These are phyloP conservation scores for Vulpes lagopus DNA, from an alignment of 2,113 vertebrate genomes.

Conservation along the genomic window DNA sequence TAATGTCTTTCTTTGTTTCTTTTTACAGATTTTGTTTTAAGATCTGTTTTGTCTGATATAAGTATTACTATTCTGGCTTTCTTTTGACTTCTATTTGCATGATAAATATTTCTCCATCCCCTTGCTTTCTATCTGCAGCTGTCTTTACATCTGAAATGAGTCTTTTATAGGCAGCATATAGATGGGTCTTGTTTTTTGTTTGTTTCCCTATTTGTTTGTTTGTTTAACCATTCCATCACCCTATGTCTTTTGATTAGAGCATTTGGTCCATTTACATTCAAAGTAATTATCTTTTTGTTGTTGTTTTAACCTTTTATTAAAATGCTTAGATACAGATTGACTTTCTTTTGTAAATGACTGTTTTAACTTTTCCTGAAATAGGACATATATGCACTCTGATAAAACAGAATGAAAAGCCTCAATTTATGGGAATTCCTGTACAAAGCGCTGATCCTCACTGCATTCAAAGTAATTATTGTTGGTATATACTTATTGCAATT, in stretches of 20 bases:
- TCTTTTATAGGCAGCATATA: background rate
- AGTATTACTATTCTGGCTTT: background rate
- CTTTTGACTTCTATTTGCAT: background rate
- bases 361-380: slow-evolving; percentile 80
- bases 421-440: slow-evolving; percentile 33
- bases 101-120: background rate
- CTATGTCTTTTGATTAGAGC: background rate
- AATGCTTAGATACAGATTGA: slow-evolving; percentile 85
- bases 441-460: slow-evolving; percentile 33
- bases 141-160: background rate
- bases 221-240: background rate
- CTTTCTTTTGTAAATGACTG: slow-evolving; percentile 81
- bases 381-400: slow-evolving; percentile 77
- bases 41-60: background rate
- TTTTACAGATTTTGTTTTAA: background rate
- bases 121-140: background rate
- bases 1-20: background rate
- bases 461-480: background rate
- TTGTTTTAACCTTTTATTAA: slow-evolving; percentile 85
- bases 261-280: background rate
- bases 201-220: background rate
- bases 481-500: background rate
- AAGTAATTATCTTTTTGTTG: too few relatives aligned
- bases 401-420: slow-evolving; percentile 78
- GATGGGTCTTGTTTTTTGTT: background rate